These are phyloP conservation scores for Portunus trituberculatus DNA, from an alignment of 1,140 invertebrate genomes.

Conservation along the genomic window DNA sequence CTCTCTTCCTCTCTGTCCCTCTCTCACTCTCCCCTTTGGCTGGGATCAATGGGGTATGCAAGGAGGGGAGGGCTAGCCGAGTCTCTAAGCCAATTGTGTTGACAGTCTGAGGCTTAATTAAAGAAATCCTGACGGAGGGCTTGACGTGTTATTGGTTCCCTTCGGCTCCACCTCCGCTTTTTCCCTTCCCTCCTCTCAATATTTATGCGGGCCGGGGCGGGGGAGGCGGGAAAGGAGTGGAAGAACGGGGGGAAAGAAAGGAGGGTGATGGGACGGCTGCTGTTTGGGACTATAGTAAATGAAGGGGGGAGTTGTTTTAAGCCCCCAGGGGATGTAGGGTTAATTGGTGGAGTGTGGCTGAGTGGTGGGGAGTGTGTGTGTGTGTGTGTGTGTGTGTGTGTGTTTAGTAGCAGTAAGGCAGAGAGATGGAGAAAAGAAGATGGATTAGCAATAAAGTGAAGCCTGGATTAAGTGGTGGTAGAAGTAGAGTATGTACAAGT, in stretches of 20 bases:
- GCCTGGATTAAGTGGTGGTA: too few relatives aligned
- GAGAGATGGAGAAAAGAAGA: too few relatives aligned
- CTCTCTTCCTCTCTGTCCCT: not conserved
- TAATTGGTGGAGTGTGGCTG: not conserved
- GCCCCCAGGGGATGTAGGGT: not conserved
- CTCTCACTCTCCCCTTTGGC: not conserved
- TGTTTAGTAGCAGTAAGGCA: too few relatives aligned
- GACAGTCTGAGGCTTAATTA: conserved; percentile 22
- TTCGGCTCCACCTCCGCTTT: not conserved
- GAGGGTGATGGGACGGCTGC: not conserved
- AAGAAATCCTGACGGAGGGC: conserved; percentile 10
- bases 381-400: not conserved
- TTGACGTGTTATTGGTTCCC: not conserved
- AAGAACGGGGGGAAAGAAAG: not conserved
- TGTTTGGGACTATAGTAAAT: not conserved
- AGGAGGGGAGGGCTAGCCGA: not conserved
- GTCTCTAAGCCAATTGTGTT: not conserved
- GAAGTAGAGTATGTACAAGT: too few relatives aligned
- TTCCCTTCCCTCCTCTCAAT: not conserved
- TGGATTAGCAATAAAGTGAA: too few relatives aligned
- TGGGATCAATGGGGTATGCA: not conserved
- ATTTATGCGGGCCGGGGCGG: not conserved
- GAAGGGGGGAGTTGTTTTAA: not conserved
- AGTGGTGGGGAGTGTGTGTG: not conserved
- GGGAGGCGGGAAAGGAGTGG: not conserved